Evolutionary conservation across 1,140 invertebrate species (phyloP).

Genomic region (Diabrotica virgifera): DNA sequence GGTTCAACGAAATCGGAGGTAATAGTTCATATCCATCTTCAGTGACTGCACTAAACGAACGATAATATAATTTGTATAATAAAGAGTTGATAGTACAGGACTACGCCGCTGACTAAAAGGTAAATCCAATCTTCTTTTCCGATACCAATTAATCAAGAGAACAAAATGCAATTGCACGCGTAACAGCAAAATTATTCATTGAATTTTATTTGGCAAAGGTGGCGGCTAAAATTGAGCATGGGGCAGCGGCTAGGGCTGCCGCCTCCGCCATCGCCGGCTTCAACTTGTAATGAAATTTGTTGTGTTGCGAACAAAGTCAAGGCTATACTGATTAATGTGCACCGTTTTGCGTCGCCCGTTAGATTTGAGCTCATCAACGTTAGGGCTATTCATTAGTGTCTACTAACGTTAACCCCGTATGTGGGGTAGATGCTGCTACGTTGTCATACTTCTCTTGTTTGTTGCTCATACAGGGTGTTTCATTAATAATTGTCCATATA

Average conservation of each 20-base stretch:
- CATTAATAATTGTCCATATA: no score
- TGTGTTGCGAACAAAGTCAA: slow-evolving; percentile 26
- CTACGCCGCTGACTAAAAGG: neutral
- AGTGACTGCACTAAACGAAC: no score
- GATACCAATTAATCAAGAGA: slow-evolving; percentile 3
- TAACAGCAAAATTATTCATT: slow-evolving; percentile 12
- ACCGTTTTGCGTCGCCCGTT: slow-evolving; percentile 39
- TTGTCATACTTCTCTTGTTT: neutral
- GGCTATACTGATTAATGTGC: slow-evolving; percentile 43
- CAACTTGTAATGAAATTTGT: slow-evolving; percentile 16
- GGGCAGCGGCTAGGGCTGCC: neutral
- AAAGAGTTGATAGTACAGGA: no score
- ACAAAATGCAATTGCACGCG: slow-evolving; percentile 8
- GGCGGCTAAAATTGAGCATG: neutral
- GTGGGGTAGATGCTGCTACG: neutral
- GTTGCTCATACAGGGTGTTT: no score
- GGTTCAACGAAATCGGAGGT: no score
- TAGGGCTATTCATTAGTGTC: slow-evolving; percentile 42
- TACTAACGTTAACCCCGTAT: slow-evolving; percentile 29
- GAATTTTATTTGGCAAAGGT: slow-evolving; percentile 6
- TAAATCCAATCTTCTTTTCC: neutral
- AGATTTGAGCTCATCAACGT: slow-evolving; percentile 42
- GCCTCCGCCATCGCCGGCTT: no score
- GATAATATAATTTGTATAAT: no score
- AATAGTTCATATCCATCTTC: no score